Evolutionary conservation across 2,113 vertebrate species (phyloP).

Genomic region (Austrofundulus limnaeus): DNA sequence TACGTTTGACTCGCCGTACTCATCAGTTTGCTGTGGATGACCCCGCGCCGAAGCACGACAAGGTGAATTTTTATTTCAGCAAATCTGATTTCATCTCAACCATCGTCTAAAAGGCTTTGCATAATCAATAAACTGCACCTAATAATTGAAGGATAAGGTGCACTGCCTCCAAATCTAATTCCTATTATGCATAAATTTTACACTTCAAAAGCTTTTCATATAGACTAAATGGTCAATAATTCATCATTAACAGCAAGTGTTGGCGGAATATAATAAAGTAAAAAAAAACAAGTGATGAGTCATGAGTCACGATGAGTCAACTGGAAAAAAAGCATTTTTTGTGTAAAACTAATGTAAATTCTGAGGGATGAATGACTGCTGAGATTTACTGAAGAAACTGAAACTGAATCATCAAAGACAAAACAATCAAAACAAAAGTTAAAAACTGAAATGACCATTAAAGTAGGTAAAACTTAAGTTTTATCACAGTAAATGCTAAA

Average conservation of each 20-base stretch:
- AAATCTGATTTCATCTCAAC: constrained; percentile 29
- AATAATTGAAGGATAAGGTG: constrained; percentile 20
- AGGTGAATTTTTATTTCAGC: constrained; percentile 18
- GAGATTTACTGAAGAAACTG: no score
- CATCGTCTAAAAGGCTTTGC: constrained; percentile 41
- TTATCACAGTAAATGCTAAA: no score
- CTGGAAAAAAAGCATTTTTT: no score
- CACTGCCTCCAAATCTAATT: constrained; percentile 31
- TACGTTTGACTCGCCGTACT: no score
- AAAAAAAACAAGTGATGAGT: background rate
- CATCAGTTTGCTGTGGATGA: constrained; percentile 7
- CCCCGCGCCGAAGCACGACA: background rate
- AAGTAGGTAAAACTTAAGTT: no score
- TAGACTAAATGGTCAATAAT: constrained; percentile 50
- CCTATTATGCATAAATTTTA: constrained; percentile 42
- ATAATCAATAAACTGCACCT: constrained; percentile 52
- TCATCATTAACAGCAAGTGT: constrained; percentile 35
- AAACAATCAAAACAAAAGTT: no score
- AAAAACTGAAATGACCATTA: no score
- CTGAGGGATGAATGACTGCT: no score
- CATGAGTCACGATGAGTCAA: background rate
- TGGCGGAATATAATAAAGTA: constrained; percentile 34
- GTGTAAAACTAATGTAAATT: no score
- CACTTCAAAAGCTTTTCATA: constrained; percentile 39
- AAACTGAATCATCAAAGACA: no score